A percentile compares a stretch with the other conserved stretches of the same genome.
These are phyloP conservation scores for Ailuropoda melanoleuca DNA, from an alignment of 2,113 vertebrate genomes.

Conservation along the genomic window DNA sequence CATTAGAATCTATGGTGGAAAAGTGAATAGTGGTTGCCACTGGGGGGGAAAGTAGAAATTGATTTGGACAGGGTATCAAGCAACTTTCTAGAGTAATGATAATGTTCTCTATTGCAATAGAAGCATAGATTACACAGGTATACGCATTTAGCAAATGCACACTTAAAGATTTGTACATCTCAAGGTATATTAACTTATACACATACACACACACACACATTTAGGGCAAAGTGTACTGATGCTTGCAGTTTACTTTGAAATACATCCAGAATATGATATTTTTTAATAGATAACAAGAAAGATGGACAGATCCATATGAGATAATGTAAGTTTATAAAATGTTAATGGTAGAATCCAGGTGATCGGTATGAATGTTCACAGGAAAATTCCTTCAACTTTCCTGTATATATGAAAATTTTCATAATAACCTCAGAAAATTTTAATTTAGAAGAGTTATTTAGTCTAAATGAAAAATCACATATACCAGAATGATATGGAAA, in stretches of 20 bases:
- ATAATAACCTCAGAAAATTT: neutral
- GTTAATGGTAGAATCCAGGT: neutral
- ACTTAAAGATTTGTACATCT: neutral
- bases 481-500: neutral
- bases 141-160: neutral
- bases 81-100: neutral
- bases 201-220: no score
- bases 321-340: neutral
- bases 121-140: neutral
- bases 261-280: neutral
- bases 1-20: neutral
- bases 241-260: neutral
- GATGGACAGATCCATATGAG: neutral
- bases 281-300: neutral
- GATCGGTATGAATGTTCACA: neutral
- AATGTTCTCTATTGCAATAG: neutral
- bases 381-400: neutral
- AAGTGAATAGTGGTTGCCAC: neutral
- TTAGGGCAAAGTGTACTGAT: neutral
- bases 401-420: neutral
- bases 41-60: neutral
- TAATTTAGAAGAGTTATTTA: neutral
- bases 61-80: neutral
- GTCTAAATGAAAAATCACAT: neutral
- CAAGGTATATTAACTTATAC: neutral